These are phyloP conservation scores for Crypturellus undulatus DNA, from an alignment of 2,113 vertebrate species.

Conservation along the genomic window DNA sequence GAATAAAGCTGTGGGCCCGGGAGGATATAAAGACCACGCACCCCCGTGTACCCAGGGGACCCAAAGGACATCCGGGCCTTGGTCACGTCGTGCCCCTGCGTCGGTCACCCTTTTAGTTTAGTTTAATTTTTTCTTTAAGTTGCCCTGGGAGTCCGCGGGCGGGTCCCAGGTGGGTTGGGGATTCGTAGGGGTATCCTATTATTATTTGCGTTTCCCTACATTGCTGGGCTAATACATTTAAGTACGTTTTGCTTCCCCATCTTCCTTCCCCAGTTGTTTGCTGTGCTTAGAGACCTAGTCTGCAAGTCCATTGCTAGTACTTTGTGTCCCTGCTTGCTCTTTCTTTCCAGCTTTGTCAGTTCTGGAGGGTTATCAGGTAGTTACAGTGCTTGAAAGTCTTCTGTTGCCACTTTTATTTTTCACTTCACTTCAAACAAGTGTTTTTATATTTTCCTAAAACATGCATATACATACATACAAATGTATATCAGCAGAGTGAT, in stretches of 20 bases:
- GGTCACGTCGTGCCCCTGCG: too few species aligned
- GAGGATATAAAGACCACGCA: too few species aligned
- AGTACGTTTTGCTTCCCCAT: not conserved
- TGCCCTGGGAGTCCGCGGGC: too few species aligned
- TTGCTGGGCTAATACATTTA: not conserved
- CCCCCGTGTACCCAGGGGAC: too few species aligned
- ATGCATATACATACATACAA: not conserved
- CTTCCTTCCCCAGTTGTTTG: not conserved
- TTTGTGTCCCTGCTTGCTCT: not conserved
- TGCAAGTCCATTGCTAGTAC: not conserved
- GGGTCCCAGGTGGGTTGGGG: too few species aligned
- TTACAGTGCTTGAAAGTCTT: not conserved
- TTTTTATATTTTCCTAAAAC: not conserved
- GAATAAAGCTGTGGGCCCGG: too few species aligned
- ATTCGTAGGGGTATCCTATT: too few species aligned
- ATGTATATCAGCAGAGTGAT: not conserved
- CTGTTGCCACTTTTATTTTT: not conserved
- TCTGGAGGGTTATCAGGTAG: not conserved
- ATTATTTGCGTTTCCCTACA: too few species aligned
- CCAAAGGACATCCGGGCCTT: too few species aligned
- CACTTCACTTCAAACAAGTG: rapidly evolving
- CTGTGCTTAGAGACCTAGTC: not conserved
- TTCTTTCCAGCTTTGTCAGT: not conserved
- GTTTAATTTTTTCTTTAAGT: too few species aligned
- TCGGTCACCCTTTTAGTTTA: too few species aligned